These are phyloP conservation scores for Palloptera scutellata DNA, from an alignment of 2,888 invertebrate genomes.

Conservation along the genomic window DNA sequence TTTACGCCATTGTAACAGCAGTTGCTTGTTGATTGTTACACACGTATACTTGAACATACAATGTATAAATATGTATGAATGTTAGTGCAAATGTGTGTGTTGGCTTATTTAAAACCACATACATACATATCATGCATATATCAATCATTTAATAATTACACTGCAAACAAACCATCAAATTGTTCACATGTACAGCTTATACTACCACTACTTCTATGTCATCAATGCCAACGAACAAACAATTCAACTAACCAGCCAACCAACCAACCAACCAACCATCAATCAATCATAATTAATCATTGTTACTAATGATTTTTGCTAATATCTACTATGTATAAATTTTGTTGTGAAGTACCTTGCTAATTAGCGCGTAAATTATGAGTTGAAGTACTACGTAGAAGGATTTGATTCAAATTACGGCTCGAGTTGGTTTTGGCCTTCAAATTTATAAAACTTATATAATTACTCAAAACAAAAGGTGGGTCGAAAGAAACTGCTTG, in stretches of 20 bases:
- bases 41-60: not conserved
- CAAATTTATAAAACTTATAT: too few relatives aligned
- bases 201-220: not conserved
- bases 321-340: not conserved
- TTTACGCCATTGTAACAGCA: not conserved
- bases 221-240: not conserved
- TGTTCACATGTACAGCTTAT: not conserved
- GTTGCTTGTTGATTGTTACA: not conserved
- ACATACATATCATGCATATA: not conserved
- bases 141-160: conserved; percentile 4
- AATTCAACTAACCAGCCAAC: conserved; percentile 2
- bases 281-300: conserved; percentile 57
- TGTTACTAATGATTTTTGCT: conserved; percentile 42
- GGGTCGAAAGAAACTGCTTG: too few relatives aligned
- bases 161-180: not conserved
- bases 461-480: too few relatives aligned
- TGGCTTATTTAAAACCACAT: too few relatives aligned
- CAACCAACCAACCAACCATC: conserved; percentile 37
- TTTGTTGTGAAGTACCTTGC: too few relatives aligned
- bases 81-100: too few relatives aligned
- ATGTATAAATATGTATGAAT: too few relatives aligned
- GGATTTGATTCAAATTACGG: too few relatives aligned
- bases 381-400: too few relatives aligned
- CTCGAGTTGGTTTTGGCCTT: too few relatives aligned
- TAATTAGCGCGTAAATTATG: too few relatives aligned